These are phyloP conservation scores for Stenodera caucasica DNA, from an alignment of 2,888 invertebrate species.

Conservation along the genomic window DNA sequence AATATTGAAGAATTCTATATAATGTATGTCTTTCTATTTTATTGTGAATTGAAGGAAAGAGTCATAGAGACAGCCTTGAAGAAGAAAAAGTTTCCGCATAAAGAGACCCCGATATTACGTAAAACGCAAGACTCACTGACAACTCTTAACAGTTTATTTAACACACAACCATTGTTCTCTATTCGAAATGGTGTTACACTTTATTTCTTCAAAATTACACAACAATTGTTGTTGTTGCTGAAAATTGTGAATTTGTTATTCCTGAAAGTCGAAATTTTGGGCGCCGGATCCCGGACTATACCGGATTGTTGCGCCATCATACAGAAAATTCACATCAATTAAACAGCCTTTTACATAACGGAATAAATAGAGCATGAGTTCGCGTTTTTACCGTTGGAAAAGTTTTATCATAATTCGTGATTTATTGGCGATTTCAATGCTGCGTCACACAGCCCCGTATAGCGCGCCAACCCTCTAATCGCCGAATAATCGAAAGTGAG, in stretches of 20 bases:
- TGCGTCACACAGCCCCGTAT: background rate
- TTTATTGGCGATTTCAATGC: background rate
- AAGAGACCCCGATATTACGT: slow-evolving; percentile 22
- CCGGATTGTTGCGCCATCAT: slow-evolving; percentile 45
- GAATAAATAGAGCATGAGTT: slow-evolving; percentile 54
- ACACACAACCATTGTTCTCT: slow-evolving; percentile 6
- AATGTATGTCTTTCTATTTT: slow-evolving; percentile 1
- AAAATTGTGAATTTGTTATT: background rate
- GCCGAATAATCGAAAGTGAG: no score
- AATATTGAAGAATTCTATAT: background rate
- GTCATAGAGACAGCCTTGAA: slow-evolving; percentile 20
- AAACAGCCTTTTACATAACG: slow-evolving; percentile 51
- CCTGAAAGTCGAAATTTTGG: no score
- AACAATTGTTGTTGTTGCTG: background rate
- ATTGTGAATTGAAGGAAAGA: background rate
- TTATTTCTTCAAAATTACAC: background rate
- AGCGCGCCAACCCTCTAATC: no score
- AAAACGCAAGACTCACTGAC: slow-evolving; percentile 3
- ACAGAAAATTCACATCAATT: slow-evolving; percentile 54
- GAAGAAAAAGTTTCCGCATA: slow-evolving; percentile 26
- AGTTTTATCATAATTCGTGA: background rate
- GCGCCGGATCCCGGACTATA: no score
- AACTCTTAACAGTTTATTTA: slow-evolving; percentile 7
- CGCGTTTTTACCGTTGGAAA: slow-evolving; percentile 38
- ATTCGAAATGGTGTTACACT: slow-evolving; percentile 1